Conservation (phyloP, 2,888 invertebrate genomes). For the Brachynemurus nebulosus region DNA sequence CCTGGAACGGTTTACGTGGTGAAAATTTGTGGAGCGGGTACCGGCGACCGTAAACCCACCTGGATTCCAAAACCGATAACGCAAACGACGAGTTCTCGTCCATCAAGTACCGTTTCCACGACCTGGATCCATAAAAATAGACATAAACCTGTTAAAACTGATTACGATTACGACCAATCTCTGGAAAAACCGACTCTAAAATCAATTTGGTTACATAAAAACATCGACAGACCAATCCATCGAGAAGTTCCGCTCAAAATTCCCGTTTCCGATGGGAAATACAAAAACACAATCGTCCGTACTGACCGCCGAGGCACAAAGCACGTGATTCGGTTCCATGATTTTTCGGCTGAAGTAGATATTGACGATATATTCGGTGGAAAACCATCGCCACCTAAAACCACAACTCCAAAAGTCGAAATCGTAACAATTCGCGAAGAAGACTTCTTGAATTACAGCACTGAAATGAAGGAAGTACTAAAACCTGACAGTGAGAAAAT, state of each 20-base stretch:
- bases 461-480: neutral
- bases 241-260: neutral
- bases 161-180: too few species aligned
- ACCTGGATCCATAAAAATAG: neutral
- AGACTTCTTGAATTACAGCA: neutral
- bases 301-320: slow-evolving; percentile 21
- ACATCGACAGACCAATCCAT: neutral
- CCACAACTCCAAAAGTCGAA: neutral
- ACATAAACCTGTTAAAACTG: too few species aligned
- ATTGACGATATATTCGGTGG: neutral
- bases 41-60: neutral
- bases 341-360: slow-evolving; percentile 1
- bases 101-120: too few species aligned
- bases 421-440: neutral
- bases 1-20: slow-evolving; percentile 51
- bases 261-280: neutral
- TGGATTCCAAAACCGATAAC: too few species aligned
- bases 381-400: neutral
- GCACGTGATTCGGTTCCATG: slow-evolving; percentile 22
- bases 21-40: slow-evolving; percentile 21
- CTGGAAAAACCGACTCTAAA: too few species aligned
- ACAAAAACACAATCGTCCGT: slow-evolving; percentile 15
- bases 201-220: neutral
- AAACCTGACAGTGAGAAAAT: neutral
- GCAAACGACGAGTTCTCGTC: too few species aligned